These are phyloP conservation scores for Cheilinus undulatus DNA, from an alignment of 2,113 vertebrate species.

Conservation along the genomic window DNA sequence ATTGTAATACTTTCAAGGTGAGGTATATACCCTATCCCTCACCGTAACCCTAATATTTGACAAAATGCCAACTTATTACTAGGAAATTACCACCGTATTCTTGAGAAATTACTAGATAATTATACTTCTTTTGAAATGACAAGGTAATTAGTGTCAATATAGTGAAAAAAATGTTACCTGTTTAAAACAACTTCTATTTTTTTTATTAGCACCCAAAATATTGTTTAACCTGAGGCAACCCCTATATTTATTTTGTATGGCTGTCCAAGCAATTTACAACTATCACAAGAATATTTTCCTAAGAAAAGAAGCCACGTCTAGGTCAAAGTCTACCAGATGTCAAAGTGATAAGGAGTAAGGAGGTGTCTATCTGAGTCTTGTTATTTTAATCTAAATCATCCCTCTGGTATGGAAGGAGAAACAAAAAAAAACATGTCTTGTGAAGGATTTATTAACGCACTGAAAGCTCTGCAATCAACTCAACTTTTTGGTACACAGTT, in stretches of 20 bases:
- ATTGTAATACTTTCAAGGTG: too few relatives aligned
- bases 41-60: too few relatives aligned
- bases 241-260: not conserved
- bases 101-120: too few relatives aligned
- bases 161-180: too few relatives aligned
- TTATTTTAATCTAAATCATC: constrained; percentile 69
- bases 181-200: too few relatives aligned
- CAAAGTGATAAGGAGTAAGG: constrained; percentile 52
- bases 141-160: too few relatives aligned
- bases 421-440: constrained; percentile 49
- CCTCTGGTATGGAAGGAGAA: constrained; percentile 57
- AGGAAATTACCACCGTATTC: too few relatives aligned
- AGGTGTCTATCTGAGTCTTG: constrained; percentile 42
- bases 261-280: constrained; percentile 26
- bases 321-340: constrained; percentile 56
- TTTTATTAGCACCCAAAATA: too few relatives aligned
- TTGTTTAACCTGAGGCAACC: not conserved
- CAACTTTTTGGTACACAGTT: constrained; percentile 14
- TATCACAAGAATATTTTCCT: constrained; percentile 15
- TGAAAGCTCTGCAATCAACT: constrained; percentile 54
- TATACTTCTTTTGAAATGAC: too few relatives aligned
- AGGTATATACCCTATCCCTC: too few relatives aligned
- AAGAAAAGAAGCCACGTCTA: constrained; percentile 33
- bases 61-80: too few relatives aligned
- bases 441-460: constrained; percentile 67